Base-by-base conservation (phyloP, 2,797 vertebrate genomes). In the Sciurus carolinensis region DNA sequence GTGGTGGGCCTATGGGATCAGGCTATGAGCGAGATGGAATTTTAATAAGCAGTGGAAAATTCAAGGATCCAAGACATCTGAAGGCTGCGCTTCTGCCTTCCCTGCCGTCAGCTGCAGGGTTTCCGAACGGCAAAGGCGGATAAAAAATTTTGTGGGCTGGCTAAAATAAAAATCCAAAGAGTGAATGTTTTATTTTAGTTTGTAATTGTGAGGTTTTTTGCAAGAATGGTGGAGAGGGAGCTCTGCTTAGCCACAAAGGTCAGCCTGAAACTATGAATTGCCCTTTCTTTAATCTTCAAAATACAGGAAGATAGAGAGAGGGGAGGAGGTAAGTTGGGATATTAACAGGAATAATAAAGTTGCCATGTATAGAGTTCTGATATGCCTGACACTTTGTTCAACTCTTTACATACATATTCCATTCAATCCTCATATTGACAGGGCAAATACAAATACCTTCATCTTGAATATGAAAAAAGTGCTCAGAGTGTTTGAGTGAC, bases 21-120 rank as follows among this genome's bases (percentile, higher is more conserved):
- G 91, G 89, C 67, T 14, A 54, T 47, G 90, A 75, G 94, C 75
- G 85, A 97, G 97, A 88, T 17, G 84, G 97, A 95, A 97, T 97
- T 97, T 96, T 98, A 98, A 97, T 97, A 91, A 97, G 95, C 96
- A 85, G 66, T 26, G 36, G 95, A 97, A 97, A 96, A 97, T 96
- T 96, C 87, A 96, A 92, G 97, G 93, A 95, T 80, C 67, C 0
- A 77, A 90, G 90, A 97, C 96, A 95, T 97, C 97, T 96, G 94
- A 97, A 87, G 93, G 28, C 90, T 9, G 95, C 77, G 90, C 1
- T 13, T 73, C 96, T 87, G 96, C 91, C 95, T 97, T 96, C 66
- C 90, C 93, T 90, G 81, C 96, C 90, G 50, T 95, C 97, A 94
- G 93, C 94, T 67, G 82, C 90, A 54, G 94, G 90, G 85, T 94